Evolutionary conservation across 2,113 vertebrate species (phyloP), one percentile per base, ranked within the genome.

Genomic region (Romanogobio albipinnatus): DNA sequence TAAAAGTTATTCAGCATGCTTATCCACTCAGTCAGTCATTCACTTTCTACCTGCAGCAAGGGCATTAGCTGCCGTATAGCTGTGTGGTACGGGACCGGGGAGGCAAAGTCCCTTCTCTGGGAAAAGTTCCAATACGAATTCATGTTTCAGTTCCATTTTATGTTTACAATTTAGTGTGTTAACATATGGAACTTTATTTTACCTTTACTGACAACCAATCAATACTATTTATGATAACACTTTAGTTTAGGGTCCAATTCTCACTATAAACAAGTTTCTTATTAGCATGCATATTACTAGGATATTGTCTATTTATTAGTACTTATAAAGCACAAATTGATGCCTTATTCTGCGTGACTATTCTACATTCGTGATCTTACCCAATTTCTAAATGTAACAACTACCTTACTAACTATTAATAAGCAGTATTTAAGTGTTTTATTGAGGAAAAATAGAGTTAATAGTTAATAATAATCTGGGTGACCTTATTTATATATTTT

Each of bases 1-100:
- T 80, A 64, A 81, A 83, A 84, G 76, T 80, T 77, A 80, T 82
- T 84, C 45, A 33, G 43, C 71, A 79, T 66, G 59, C 81, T 75
- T 68, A 81, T 81, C 81, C 66, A 77, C 71, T 73, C 77, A 53
- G 45, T 83, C 81, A 56, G 7, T 71, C 53, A 51, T 45, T 66
- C 51, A 59, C 53, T 39, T 81, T 58, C 80, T 58, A 74, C 66
- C 43, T 83, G 56, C 14, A 66, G 78, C 10, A 86, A 39, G 15
- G 78, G 51, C 29, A 64, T 45, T 80, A 64, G 47, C 9, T 51
- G 49, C 53, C 19, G 53, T n/a, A 13, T 15, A 45, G 66, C 29
- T 26, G 22, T n/a, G 14, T 26, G 9, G 26, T 19, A 33, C 9
- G 4, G 24, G 49, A 76, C 15, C 1, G 49, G 24, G 73, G 45